phyloP scores from a whole-genome alignment of 2,113 vertebrate species.

The Apteryx owenii region DNA sequence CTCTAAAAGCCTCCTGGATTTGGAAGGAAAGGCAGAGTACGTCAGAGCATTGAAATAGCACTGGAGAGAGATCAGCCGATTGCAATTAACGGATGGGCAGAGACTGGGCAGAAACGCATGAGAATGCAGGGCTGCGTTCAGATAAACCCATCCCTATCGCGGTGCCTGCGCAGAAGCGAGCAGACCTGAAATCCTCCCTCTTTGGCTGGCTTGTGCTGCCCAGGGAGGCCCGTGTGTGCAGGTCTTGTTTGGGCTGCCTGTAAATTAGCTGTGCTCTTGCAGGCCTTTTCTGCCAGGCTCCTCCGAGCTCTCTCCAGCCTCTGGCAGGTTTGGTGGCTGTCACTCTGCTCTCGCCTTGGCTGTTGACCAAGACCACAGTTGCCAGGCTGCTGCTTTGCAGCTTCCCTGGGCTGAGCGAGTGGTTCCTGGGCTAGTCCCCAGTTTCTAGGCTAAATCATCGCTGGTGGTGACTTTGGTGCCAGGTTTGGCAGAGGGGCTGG shows the following conservation, averaged over 20 bases:
- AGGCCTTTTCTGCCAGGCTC: background rate
- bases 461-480: background rate
- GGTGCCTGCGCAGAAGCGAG: background rate
- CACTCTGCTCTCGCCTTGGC: too few species aligned
- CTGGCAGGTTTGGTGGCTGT: too few species aligned
- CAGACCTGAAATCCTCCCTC: too few species aligned
- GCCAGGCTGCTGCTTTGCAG: background rate
- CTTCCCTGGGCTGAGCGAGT: background rate
- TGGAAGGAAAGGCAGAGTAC: background rate
- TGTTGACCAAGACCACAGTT: background rate
- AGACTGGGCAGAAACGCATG: background rate
- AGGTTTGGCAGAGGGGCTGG: background rate
- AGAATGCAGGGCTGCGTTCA: background rate
- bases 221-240: background rate
- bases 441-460: background rate
- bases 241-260: background rate
- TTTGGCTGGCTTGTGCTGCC: background rate
- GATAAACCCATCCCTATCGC: background rate
- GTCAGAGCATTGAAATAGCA: background rate
- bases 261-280: too few species aligned
- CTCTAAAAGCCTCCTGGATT: background rate
- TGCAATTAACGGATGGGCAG: background rate
- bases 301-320: background rate
- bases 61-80: fast-evolving
- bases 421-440: background rate